Percentiles rank a stretch among this genome's conserved stretches.
phyloP scores from a whole-genome alignment of 2,888 invertebrate species.

The Lamellibrachia satsuma region DNA sequence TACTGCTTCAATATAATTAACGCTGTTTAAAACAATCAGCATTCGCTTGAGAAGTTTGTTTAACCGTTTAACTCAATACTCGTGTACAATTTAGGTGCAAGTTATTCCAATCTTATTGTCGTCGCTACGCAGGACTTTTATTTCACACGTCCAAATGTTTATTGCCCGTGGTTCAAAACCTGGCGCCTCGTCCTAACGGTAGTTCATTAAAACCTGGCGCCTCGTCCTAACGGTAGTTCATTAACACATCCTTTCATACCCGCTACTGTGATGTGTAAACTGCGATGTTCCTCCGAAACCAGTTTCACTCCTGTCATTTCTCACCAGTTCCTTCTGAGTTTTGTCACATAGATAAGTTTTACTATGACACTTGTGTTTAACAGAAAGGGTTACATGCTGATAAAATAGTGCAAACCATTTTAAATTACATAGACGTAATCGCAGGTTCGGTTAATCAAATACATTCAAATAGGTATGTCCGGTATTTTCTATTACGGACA shows the following conservation, averaged over 20 bases:
- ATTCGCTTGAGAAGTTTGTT: too few species aligned
- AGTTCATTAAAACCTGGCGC: too few species aligned
- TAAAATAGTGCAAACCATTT: neutral
- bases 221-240: too few species aligned
- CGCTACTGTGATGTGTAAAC: neutral
- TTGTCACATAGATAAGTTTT: neutral
- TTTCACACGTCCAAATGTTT: neutral
- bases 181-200: too few species aligned
- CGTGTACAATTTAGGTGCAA: neutral
- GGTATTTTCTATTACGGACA: neutral
- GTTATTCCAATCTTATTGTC: too few species aligned
- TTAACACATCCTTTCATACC: too few species aligned
- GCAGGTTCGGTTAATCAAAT: neutral
- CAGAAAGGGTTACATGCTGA: neutral
- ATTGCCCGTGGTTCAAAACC: neutral
- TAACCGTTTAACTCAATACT: neutral
- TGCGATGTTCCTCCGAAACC: neutral
- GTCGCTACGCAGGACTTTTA: too few species aligned
- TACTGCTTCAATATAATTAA: neutral
- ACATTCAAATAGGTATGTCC: neutral
- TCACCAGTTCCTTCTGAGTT: neutral
- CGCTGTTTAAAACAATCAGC: neutral
- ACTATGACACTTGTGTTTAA: neutral
- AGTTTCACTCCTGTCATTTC: neutral
- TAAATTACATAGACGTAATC: neutral